Percentiles rank a stretch among this genome's conserved stretches.
phyloP scores from a whole-genome alignment of 2,113 vertebrate species.

The Sigmodon hispidus region DNA sequence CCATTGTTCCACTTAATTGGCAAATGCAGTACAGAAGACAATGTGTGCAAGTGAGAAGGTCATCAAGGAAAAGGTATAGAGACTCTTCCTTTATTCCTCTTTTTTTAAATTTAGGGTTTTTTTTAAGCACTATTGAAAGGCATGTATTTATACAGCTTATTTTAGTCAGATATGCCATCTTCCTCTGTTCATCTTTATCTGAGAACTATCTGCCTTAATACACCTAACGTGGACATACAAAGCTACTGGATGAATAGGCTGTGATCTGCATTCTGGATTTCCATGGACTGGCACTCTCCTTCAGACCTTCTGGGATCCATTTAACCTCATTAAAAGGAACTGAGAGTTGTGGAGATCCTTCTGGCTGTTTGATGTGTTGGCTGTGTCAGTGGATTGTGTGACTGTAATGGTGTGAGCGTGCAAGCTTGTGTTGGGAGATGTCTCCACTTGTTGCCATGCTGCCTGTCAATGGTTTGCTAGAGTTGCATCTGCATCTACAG shows the following conservation, averaged over 20 bases:
- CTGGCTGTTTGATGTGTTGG: conserved; percentile 90
- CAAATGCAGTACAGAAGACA: conserved; percentile 99
- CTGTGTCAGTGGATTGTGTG: conserved; percentile 90
- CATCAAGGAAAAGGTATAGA: conserved; percentile 99
- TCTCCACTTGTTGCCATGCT: conserved; percentile 95
- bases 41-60: conserved; percentile 94
- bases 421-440: conserved; percentile 92
- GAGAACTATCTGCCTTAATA: conserved; percentile 96
- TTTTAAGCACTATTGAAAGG: conserved; percentile 99
- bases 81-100: conserved; percentile 95
- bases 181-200: conserved; percentile 96
- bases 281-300: conserved; percentile 93
- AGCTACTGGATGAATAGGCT: conserved; percentile 98
- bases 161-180: conserved; percentile 97
- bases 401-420: conserved; percentile 92
- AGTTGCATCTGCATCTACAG: conserved; percentile 98
- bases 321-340: conserved; percentile 96
- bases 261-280: conserved; percentile 95
- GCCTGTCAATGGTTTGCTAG: conserved; percentile 96
- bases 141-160: conserved; percentile 99
- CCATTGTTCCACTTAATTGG: conserved; percentile 97
- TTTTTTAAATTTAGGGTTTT: conserved; percentile 98
- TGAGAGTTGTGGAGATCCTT: conserved; percentile 94
- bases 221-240: conserved; percentile 95
- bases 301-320: conserved; percentile 97